phyloP scores from a whole-genome alignment of 2,797 vertebrate species.

The Macrochelys suwanniensis region DNA sequence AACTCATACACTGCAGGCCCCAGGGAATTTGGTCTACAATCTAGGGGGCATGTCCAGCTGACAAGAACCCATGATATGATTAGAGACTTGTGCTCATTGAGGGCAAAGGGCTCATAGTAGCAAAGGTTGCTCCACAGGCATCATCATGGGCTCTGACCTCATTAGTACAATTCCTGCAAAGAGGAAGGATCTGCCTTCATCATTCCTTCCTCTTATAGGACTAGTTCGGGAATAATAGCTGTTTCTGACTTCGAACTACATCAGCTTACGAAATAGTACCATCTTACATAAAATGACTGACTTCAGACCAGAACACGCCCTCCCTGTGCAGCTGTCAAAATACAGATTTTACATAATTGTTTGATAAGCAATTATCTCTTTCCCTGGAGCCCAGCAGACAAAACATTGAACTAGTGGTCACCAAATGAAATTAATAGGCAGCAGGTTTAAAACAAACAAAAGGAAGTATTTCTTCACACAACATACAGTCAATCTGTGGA shows the following conservation, averaged over 20 bases:
- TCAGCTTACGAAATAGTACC: background rate
- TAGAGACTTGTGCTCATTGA: background rate
- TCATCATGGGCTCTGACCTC: background rate
- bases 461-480: too few relatives aligned
- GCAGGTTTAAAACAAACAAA: too few relatives aligned
- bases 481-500: too few relatives aligned
- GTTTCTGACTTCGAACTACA: background rate
- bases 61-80: background rate
- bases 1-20: background rate
- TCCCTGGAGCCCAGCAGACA: background rate
- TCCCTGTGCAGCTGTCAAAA: conserved; percentile 33
- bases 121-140: background rate
- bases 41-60: background rate
- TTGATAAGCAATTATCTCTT: conserved; percentile 46
- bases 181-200: background rate
- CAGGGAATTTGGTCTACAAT: background rate
- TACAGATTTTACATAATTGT: conserved; percentile 4
- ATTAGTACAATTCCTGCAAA: background rate
- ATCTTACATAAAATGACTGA: background rate
- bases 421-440: too few relatives aligned
- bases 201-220: background rate
- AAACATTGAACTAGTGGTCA: background rate
- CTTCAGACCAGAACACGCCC: conserved; percentile 1
- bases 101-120: background rate
- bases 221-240: background rate